Base-by-base conservation (phyloP, 2,797 vertebrate species). In the Enteromius treurensis region DNA sequence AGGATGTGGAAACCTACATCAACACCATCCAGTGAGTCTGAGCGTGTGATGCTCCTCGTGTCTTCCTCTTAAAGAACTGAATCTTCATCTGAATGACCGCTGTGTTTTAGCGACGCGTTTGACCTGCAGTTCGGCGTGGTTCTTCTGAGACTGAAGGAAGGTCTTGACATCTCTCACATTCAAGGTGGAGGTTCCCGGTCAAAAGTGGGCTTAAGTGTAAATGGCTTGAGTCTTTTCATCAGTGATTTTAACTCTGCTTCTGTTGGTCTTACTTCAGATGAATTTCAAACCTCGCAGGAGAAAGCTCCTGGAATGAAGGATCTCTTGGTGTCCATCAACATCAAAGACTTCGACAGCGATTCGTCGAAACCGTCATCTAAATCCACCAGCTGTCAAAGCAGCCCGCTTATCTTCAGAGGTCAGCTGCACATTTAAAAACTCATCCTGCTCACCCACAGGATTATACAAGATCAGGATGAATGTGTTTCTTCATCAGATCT, bases 81-180 rank as follows among this genome's bases (percentile, higher is more conserved):
- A 60, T 76, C 6, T 40, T 10, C 70, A 32, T 32, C 29, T 64
- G 29, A 64, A 17, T 14, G 13, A 32, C 0, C 5, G 15, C 29
- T 58, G 40, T 83, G 77, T 90, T 89, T 65, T 89, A 99, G 98
- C 62, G 97, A 99, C 80, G 97, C 97, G 55, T 99, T 99, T 86
- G 97, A 99, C 82, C 93, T 97, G 87, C 96, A 98, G 81, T 98
- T 95, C 64, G 97, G 97, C 68, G 95, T 97, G 4, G 97, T 97
- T 73, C 94, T 99, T 70, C 95, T 99, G 60, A 94, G 97, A 29
- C 92, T 99, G 53, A 95, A 94, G 89, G 97, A 98, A 70, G 97
- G 97, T 68, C 93, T 99, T 83, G 97, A 99, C 78, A 92, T 99
- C 91, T 98, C 97, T 86, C 97, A 98, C 90, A 96, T 98, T 90